Percentiles rank a stretch among this genome's conserved stretches.
Conservation (phyloP, 2,797 vertebrate genomes). For the Sebastes miniatus region DNA sequence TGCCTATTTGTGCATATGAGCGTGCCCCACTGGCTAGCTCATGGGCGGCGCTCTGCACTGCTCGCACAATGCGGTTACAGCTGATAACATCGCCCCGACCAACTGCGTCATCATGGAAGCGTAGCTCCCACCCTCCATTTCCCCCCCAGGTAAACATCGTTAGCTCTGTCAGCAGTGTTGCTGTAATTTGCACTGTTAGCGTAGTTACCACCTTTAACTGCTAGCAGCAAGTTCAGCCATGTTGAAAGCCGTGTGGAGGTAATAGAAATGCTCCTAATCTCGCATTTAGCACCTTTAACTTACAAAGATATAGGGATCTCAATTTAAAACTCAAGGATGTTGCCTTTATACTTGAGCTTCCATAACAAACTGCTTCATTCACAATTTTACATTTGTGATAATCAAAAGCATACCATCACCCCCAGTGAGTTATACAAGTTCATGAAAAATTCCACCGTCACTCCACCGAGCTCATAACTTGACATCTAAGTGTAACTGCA, state of each 20-base stretch:
- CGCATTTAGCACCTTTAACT: neutral
- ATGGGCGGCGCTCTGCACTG: too few species aligned
- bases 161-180: neutral
- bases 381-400: constrained; percentile 12
- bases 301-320: neutral
- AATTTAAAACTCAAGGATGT: neutral
- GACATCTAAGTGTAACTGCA: constrained; percentile 46
- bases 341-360: neutral
- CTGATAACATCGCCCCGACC: neutral
- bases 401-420: constrained; percentile 15
- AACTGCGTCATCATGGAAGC: neutral
- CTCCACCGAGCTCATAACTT: constrained; percentile 35
- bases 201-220: neutral
- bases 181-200: neutral
- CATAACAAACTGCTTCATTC: neutral
- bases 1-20: neutral
- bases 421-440: constrained; percentile 18
- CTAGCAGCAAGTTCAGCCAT: neutral
- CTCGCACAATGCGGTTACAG: neutral
- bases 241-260: neutral
- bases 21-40: too few species aligned
- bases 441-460: constrained; percentile 44
- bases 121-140: neutral
- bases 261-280: neutral
- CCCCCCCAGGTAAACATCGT: neutral